Base-by-base conservation (phyloP, 2,113 vertebrate species). In the Pluvianellus socialis region DNA sequence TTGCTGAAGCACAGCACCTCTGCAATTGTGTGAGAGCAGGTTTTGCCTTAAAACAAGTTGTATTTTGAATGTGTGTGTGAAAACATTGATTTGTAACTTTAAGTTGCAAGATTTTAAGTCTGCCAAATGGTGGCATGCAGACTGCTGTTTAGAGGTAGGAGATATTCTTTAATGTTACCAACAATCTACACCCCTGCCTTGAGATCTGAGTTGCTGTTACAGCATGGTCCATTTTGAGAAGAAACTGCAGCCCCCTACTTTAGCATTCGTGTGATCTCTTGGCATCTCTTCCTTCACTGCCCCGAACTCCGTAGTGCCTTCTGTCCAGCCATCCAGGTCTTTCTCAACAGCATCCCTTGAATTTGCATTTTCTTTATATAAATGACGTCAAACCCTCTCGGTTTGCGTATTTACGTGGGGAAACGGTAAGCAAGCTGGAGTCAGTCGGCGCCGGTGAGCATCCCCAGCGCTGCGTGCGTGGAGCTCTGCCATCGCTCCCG, bases 381-480 rank as follows among this genome's bases (percentile, higher is more conserved):
- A 75, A 40, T 30, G 3, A n/a, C 47, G 30, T 40, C 55, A 77
- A 30, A 26, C 49, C 23, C 49, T 50, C 22, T 50, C 56, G 63
- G 14, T 72, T 91, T 87, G 22, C 27, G 3, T 55, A 5, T 84
- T 59, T 81, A 79, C 62, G 32, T 68, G 53, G 55, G 28, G 42
- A 55, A 89, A 22, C 52, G 32, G 20, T 55, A 87, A 70, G 27
- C 0, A 1, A 65, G 53, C 3, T 1, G 63, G 71, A 58, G 20
- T 56, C 26, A 16, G 19, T n/a, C 0, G 0, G 24, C 4, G 7
- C 44, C 3, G 8, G 79, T 15, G 79, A 82, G 45, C 45, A 47
- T 52, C 81, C 80, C 81, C 33, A 16, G 63, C 2, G 3, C 26
- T 45, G 35, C 2, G 0, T 4, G 14, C 1, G 0, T 40, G 44